A percentile compares a stretch with the other conserved stretches of the same genome.
phyloP scores from a whole-genome alignment of 2,797 vertebrate genomes.

The Brotula barbata region DNA sequence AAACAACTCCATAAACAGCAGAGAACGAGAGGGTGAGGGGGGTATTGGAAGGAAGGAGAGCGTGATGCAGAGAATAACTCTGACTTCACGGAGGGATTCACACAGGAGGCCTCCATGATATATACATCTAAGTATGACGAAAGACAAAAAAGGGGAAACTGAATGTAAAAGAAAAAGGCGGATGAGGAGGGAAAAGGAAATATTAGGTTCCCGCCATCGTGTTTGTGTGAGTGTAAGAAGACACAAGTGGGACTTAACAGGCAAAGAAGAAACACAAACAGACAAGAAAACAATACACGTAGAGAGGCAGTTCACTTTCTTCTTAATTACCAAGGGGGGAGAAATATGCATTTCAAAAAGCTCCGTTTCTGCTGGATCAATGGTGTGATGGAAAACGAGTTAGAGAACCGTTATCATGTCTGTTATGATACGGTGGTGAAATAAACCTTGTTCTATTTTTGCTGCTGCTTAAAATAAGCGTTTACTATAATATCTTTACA shows the following conservation, averaged over 20 bases:
- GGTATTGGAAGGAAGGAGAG: conserved; percentile 33
- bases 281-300: conserved; percentile 58
- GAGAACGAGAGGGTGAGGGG: conserved; percentile 55
- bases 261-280: conserved; percentile 57
- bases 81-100: conserved; percentile 43
- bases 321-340: conserved; percentile 32
- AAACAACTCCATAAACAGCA: conserved; percentile 73
- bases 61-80: conserved; percentile 55
- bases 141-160: too few species aligned
- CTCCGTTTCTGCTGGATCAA: conserved; percentile 28
- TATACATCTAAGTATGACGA: conserved; percentile 58
- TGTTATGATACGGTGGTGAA: conserved; percentile 27
- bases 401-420: conserved; percentile 30
- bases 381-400: conserved; percentile 9
- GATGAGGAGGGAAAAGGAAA: conserved; percentile 50
- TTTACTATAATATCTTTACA: not conserved
- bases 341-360: conserved; percentile 54
- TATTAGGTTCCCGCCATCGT: conserved; percentile 66
- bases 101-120: conserved; percentile 47
- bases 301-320: conserved; percentile 45
- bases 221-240: conserved; percentile 41
- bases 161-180: too few species aligned
- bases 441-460: conserved; percentile 5
- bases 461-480: conserved; percentile 22
- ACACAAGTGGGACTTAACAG: conserved; percentile 52